Conservation (phyloP, 53 echinoderm and acorn worm genomes). For the Luidia sarsii region DNA sequence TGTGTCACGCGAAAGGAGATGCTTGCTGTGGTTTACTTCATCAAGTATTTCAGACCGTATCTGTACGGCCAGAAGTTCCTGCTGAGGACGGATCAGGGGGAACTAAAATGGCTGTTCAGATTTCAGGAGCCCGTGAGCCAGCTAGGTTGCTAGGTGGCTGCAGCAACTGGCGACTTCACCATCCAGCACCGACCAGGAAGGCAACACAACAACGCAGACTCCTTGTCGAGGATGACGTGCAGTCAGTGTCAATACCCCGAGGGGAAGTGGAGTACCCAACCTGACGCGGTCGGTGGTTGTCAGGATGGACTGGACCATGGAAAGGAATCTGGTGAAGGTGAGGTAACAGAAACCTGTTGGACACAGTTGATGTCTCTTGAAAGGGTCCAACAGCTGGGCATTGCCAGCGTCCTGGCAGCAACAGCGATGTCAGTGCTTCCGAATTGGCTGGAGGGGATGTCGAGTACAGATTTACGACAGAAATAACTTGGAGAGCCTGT, state of each 20-base stretch:
- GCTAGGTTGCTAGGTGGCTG: constrained; percentile 40
- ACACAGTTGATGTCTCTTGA: too few species aligned
- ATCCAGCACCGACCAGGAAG: constrained; percentile 17
- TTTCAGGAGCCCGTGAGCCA: constrained; percentile 20
- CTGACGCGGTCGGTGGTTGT: too few species aligned
- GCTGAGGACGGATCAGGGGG: constrained; percentile 19
- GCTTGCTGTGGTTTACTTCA: constrained; percentile 22
- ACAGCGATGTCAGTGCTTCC: too few species aligned
- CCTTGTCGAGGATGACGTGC: constrained; percentile 24
- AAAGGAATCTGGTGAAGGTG: too few species aligned
- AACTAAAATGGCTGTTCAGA: constrained; percentile 27
- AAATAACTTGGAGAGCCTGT: too few species aligned
- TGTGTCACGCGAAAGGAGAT: constrained; percentile 35
- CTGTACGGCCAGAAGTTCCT: constrained; percentile 1
- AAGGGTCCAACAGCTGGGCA: too few species aligned
- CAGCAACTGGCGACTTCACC: constrained; percentile 3
- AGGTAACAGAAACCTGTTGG: too few species aligned
- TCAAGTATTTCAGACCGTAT: constrained; percentile 20
- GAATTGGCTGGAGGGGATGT: too few species aligned
- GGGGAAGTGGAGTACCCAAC: too few species aligned
- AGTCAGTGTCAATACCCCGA: not conserved
- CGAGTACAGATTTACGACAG: too few species aligned
- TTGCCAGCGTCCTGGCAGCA: too few species aligned
- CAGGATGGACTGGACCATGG: too few species aligned
- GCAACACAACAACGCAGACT: constrained; percentile 8